phyloP scores from a whole-genome alignment of 2,797 vertebrate species.

The Balearica regulorum region DNA sequence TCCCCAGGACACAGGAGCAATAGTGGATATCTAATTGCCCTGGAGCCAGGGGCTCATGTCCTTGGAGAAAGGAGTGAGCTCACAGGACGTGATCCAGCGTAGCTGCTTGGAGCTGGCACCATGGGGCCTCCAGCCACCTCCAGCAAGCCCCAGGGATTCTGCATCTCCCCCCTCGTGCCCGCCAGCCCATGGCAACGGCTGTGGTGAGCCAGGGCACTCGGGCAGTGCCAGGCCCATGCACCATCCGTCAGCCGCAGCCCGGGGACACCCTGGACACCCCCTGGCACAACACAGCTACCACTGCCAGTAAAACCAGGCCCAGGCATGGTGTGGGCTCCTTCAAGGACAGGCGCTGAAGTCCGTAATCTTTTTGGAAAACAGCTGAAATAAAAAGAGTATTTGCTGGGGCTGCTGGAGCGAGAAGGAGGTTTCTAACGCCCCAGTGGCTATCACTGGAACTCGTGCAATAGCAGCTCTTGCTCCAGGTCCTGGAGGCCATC shows the following conservation, averaged over 20 bases:
- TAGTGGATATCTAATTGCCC: neutral
- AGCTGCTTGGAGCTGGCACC: rapidly evolving
- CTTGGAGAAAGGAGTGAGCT: neutral
- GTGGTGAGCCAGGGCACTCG: rapidly evolving
- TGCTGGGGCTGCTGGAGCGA: neutral
- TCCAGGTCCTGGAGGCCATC: neutral
- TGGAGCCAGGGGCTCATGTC: neutral
- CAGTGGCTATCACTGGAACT: neutral
- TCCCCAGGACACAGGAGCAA: neutral
- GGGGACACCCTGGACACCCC: rapidly evolving
- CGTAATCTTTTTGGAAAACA: neutral
- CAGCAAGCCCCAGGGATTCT: neutral
- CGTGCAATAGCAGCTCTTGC: neutral
- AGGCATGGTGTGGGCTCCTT: neutral
- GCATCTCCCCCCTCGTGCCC: rapidly evolving
- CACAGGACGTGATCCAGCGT: neutral
- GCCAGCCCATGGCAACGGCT: neutral
- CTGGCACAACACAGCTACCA: rapidly evolving
- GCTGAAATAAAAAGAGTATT: neutral
- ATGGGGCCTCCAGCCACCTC: neutral
- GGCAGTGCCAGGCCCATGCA: neutral
- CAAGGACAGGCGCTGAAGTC: neutral
- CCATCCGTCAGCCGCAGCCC: rapidly evolving
- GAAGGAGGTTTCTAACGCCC: neutral
- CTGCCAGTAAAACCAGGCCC: neutral